Percentiles rank a stretch among this genome's conserved stretches.
These are phyloP conservation scores for Psilanteris sp. DNA, from an alignment of 1,140 invertebrate genomes.

Conservation along the genomic window DNA sequence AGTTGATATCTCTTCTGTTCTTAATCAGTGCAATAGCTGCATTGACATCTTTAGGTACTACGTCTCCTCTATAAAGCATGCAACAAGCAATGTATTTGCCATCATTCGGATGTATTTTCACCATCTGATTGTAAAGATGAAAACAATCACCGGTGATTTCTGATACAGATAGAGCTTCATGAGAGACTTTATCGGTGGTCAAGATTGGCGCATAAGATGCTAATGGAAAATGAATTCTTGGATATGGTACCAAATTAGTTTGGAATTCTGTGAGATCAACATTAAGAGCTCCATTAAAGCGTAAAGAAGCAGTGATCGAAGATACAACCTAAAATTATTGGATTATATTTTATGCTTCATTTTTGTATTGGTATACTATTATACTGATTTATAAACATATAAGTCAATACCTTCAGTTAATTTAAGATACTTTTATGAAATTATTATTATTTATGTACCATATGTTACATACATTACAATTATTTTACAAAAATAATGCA, in stretches of 20 bases:
- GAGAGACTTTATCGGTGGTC: constrained; percentile 78
- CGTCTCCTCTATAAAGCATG: constrained; percentile 85
- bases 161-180: constrained; percentile 83
- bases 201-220: constrained; percentile 74
- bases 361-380: too few species aligned
- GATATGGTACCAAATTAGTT: constrained; percentile 85
- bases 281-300: constrained; percentile 79
- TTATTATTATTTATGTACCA: too few species aligned
- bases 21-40: constrained; percentile 57
- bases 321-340: constrained; percentile 89
- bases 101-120: constrained; percentile 84
- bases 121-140: constrained; percentile 85
- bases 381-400: too few species aligned
- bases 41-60: constrained; percentile 69
- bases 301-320: constrained; percentile 87
- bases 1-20: constrained; percentile 80
- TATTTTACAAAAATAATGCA: too few species aligned
- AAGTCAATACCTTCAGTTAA: too few species aligned
- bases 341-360: too few species aligned
- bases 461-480: too few species aligned
- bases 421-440: too few species aligned
- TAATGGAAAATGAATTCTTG: constrained; percentile 86
- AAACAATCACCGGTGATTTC: constrained; percentile 86
- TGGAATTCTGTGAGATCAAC: constrained; percentile 92
- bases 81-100: constrained; percentile 89